Percentiles rank a stretch among this genome's conserved stretches.
phyloP scores from a whole-genome alignment of 64 coral and sea anemone genomes.

The Montipora foliosa region DNA sequence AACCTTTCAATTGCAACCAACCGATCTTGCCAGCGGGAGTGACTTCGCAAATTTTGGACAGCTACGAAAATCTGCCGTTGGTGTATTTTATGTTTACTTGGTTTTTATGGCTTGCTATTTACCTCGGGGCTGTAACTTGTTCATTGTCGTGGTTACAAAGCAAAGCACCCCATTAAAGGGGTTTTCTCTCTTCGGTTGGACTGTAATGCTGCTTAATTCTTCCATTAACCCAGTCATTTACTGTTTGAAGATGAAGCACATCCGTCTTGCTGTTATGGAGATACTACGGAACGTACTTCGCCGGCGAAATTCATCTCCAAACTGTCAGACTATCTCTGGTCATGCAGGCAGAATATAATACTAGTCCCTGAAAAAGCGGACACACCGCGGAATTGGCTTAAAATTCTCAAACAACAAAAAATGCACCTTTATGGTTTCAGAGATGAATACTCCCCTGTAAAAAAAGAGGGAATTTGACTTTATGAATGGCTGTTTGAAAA shows the following conservation, averaged over 20 bases:
- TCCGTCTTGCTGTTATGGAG: neutral
- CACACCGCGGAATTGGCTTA: too few relatives aligned
- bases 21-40: neutral
- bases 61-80: neutral
- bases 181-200: slow-evolving; percentile 16
- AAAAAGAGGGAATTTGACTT: too few relatives aligned
- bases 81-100: slow-evolving; percentile 14
- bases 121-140: neutral
- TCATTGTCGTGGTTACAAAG: neutral
- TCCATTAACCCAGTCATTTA: slow-evolving; percentile 23
- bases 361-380: too few relatives aligned
- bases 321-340: too few relatives aligned
- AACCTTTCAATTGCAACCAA: neutral
- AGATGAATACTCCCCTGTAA: too few relatives aligned
- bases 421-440: too few relatives aligned
- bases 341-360: too few relatives aligned
- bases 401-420: too few relatives aligned
- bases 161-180: neutral
- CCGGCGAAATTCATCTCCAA: neutral
- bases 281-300: neutral
- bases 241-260: slow-evolving; percentile 31
- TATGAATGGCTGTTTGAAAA: too few relatives aligned
- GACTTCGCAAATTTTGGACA: neutral
- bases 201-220: slow-evolving; percentile 29
- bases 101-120: slow-evolving; percentile 34